Base-by-base conservation (phyloP, 2,113 vertebrate genomes). In the Andinoacara biseriatus region DNA sequence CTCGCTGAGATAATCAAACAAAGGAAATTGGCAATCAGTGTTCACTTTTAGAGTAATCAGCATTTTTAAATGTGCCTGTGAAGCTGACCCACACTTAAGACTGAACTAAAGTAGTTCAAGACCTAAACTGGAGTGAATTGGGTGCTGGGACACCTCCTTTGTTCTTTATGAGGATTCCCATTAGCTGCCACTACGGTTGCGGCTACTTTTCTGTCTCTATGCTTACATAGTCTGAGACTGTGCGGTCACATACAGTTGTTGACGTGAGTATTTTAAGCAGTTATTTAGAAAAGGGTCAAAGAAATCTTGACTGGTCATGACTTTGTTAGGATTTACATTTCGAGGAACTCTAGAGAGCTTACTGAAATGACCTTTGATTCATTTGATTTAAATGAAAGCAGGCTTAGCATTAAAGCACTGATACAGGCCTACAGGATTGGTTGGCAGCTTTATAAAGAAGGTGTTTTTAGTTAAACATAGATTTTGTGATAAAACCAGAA, bases 21-120 rank as follows among this genome's bases (percentile, higher is more conserved):
- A 83, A 90, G 83, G 80, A 87, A 94, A 92, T 84, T 87, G 87
- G 84, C 82, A 85, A 89, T 93, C 85, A 87, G 86, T 10, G 54
- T 8, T 83, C 69, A 49, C 59, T 62, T 40, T 87, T 86, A 78
- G 75, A 82, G 76, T 69, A 67, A 81, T 90, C 80, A 80, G 74
- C 79, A 74, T 80, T 80, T 88, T 84, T 58, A 81, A 86, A 89
- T 84, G 80, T 85, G 75, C 72, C 80, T 58, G 65, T 7, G 15
- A 61, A 17, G 8, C 77, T 15, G n/a, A 33, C 40, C 57, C 49
- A 49, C 60, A 84, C 67, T 72, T 72, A 72, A 72, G 46, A 33
- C 67, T 29, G 63, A 84, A 72, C 22, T 35, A 43, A 80, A 58
- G 57, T 38, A 63, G 60, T 69, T 76, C 14, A 63, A 35, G 57